Conservation (phyloP, 2,113 vertebrate genomes). For the Sylvia atricapilla region DNA sequence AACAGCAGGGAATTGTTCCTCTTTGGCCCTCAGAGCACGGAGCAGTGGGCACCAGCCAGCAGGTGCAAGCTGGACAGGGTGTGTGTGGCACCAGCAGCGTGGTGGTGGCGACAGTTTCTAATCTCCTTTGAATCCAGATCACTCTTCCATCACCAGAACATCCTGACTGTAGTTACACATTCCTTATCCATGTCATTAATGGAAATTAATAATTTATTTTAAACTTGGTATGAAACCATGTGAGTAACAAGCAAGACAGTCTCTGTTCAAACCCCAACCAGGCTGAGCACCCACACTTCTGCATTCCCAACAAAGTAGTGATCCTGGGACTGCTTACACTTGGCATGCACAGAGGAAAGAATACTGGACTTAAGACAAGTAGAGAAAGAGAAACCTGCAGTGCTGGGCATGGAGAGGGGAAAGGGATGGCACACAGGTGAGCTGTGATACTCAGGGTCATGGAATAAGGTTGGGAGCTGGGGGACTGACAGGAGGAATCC, state of each 20-base stretch:
- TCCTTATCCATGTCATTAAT: background rate
- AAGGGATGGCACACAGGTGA: background rate
- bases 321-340: background rate
- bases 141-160: background rate
- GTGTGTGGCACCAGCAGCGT: background rate
- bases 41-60: background rate
- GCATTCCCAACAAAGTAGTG: background rate
- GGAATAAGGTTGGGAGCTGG: background rate
- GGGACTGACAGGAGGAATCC: background rate
- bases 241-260: background rate
- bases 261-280: background rate
- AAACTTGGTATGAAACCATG: background rate
- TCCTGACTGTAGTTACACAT: background rate
- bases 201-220: background rate
- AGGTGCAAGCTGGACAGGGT: background rate
- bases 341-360: background rate
- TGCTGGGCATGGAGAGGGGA: accelerated
- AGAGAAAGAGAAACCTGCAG: background rate
- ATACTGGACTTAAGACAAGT: background rate
- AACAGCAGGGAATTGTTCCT: background rate
- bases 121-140: background rate
- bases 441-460: background rate
- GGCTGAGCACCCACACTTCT: background rate
- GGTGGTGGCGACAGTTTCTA: background rate
- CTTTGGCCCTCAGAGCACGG: background rate